Conservation (phyloP, 2,888 invertebrate species). For the Cartodere bifasciata region DNA sequence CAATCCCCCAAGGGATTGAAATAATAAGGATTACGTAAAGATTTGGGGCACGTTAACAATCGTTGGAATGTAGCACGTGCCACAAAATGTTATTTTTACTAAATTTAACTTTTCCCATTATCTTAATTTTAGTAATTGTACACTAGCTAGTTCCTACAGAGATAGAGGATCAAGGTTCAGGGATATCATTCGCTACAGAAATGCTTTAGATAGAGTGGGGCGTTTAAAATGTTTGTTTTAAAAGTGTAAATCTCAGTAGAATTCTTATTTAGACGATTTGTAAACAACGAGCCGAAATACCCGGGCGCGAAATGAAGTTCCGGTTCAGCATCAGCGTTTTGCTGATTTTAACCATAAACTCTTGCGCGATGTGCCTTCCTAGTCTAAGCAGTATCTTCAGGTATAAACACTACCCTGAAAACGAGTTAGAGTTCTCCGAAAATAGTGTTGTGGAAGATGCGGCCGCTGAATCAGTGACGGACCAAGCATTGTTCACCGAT, state of each 20-base stretch:
- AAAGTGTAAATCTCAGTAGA: constrained; percentile 29
- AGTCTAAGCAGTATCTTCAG: constrained; percentile 26
- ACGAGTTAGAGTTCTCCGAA: constrained; percentile 21
- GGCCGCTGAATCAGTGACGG: constrained; percentile 24
- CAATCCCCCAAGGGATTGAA: too few species aligned
- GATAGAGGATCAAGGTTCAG: constrained; percentile 37
- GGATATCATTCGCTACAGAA: constrained; percentile 34
- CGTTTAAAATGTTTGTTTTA: constrained; percentile 30
- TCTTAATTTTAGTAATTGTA: too few species aligned
- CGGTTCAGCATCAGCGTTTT: constrained; percentile 15
- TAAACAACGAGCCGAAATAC: constrained; percentile 23
- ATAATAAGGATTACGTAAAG: too few species aligned
- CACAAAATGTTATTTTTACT: too few species aligned
- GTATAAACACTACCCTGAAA: constrained; percentile 8
- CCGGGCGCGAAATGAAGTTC: constrained; percentile 13
- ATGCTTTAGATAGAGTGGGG: constrained; percentile 34
- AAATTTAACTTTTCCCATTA: too few species aligned
- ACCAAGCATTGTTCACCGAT: constrained; percentile 50
- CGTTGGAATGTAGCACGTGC: too few species aligned
- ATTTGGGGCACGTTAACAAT: too few species aligned
- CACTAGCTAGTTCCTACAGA: constrained; percentile 33
- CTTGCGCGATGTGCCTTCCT: too few species aligned
- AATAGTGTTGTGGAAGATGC: constrained; percentile 22
- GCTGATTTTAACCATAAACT: constrained; percentile 19
- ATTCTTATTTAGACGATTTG: constrained; percentile 24